Conservation (phyloP, 2,888 invertebrate genomes). For the Troilus luridus region DNA sequence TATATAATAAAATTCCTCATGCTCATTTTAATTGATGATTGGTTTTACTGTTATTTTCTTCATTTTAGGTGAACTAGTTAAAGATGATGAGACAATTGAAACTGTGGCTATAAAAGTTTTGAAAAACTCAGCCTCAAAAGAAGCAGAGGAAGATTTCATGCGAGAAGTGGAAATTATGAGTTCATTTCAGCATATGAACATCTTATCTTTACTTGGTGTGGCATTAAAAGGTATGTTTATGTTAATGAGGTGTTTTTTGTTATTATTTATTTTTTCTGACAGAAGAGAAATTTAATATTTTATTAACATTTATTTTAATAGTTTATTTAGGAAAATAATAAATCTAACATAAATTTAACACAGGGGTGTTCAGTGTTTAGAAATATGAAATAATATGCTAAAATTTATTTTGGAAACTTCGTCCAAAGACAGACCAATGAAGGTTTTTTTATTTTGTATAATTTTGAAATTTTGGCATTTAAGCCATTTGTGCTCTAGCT, state of each 20-base stretch:
- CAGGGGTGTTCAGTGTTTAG: too few species aligned
- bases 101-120: constrained; percentile 85
- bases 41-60: neutral
- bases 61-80: constrained; percentile 72
- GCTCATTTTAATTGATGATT: neutral
- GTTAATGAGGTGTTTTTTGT: too few species aligned
- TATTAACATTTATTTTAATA: too few species aligned
- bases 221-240: constrained; percentile 81
- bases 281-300: too few species aligned
- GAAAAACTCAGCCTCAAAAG: constrained; percentile 82
- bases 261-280: neutral
- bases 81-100: constrained; percentile 70
- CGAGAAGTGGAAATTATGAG: constrained; percentile 90
- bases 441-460: too few species aligned
- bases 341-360: too few species aligned
- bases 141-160: constrained; percentile 85
- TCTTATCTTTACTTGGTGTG: constrained; percentile 84
- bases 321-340: too few species aligned
- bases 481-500: too few species aligned
- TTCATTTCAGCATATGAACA: constrained; percentile 83
- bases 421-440: too few species aligned
- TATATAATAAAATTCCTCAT: neutral
- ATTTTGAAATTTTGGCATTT: too few species aligned
- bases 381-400: too few species aligned
- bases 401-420: neutral